Evolutionary conservation across 2,888 invertebrate genomes (phyloP), one percentile per base, ranked within the genome.

Genomic region (Diadegma fenestrale): DNA sequence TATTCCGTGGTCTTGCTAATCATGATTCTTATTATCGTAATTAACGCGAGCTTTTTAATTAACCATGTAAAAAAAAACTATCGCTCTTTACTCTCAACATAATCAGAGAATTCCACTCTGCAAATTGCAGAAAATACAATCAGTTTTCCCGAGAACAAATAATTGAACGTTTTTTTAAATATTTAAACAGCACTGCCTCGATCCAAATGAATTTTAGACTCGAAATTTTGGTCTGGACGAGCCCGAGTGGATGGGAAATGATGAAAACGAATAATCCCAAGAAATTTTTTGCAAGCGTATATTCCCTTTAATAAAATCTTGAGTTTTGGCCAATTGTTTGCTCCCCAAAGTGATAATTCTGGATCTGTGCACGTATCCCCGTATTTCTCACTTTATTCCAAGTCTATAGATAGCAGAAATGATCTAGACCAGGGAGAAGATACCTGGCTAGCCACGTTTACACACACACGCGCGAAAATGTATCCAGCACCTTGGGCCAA

Each of bases 401-500:
- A 45, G 30, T 41, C 6, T 10, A 33, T 26, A 63, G 30, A n/a
- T 63, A 75, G 45, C 17, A 4, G 43, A 30, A 76, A 64, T 26
- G 76, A 76, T 80, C 71, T 63, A 58, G 71, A 61, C 37, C 61
- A 41, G 75, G 22, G 37, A 41, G 37, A 66, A 66, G 45, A 68
- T 68, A 54, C 68, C 30, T 77, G 33, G 51, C 10, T 51, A 51
- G 2, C 54, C 54, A 58, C 12, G 26, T 58, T 12, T 26, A 48
- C 17, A 26, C 41, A 43, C 43, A 58, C 76, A 26, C 82, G 51
- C 68, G 33, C 33, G 51, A 33, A 68, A 33, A 54, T 45, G 68
- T 75, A 80, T 76, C 51, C 68, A 71, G 48, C 41, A 77, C 72
- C 79, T 63, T 22, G 77, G 72, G 82, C 75, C 58, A 80, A 82